Conservation (phyloP, 2,888 invertebrate species). For the Volucella bombylans region DNA sequence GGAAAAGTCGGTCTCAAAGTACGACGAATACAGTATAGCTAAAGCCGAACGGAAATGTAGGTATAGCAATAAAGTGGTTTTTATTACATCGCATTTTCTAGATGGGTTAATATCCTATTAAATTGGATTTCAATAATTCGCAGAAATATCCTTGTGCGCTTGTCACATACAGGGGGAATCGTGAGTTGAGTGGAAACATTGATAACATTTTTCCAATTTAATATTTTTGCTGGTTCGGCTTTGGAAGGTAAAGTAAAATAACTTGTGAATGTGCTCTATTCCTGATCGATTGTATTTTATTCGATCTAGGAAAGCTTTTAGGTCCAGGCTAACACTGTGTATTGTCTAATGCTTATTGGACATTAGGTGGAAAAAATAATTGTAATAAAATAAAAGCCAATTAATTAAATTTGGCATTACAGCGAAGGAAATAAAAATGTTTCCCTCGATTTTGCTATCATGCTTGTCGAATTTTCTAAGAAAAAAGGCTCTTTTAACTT, state of each 20-base stretch:
- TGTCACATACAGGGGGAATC: constrained; percentile 50
- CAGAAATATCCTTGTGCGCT: constrained; percentile 62
- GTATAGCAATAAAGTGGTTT: constrained; percentile 67
- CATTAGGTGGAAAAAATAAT: constrained; percentile 36
- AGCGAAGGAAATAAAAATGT: too few relatives aligned
- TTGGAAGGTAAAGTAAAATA: constrained; percentile 5
- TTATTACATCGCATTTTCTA: constrained; percentile 70
- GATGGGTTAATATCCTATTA: constrained; percentile 64
- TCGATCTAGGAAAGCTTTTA: constrained; percentile 9
- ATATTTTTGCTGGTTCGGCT: constrained; percentile 54
- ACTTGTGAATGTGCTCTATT: constrained; percentile 47
- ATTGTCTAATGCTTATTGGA: constrained; percentile 37
- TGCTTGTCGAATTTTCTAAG: too few relatives aligned
- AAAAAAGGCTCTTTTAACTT: too few relatives aligned
- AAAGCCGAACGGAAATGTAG: constrained; percentile 56
- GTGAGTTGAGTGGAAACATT: constrained; percentile 62
- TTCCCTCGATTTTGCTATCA: too few relatives aligned
- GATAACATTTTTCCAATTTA: constrained; percentile 61
- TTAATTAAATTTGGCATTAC: too few relatives aligned
- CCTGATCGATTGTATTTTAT: constrained; percentile 61
- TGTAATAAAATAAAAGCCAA: constrained; percentile 17
- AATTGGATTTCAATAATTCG: constrained; percentile 68
- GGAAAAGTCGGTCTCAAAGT: constrained; percentile 54
- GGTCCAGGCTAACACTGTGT: constrained; percentile 14
- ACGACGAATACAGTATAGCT: neutral